Base-by-base conservation (phyloP, 2,888 invertebrate genomes). In the Antheraea assamensis region DNA sequence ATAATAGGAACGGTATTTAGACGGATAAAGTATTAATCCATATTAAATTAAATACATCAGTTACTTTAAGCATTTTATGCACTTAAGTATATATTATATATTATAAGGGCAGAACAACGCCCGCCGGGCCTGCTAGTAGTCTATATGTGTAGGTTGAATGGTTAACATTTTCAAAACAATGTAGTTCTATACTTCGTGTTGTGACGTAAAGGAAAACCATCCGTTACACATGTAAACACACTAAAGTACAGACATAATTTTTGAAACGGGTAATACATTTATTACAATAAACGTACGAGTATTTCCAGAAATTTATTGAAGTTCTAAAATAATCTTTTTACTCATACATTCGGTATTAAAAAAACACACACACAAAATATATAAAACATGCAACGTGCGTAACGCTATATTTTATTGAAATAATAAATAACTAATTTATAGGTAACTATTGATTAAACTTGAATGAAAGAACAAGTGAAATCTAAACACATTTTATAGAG, bases 371-470 rank as follows among this genome's bases (percentile, higher is more conserved):
- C 7, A 35, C 3, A 35, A 24, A 61, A 61, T 17, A 3, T 61
- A 61, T 3, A 27, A 27, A 27, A 61, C 27, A 27, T 61, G 27
- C 13, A 61, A 61, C 27, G 61, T 61, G 61, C 61, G 61, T 61
- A 61, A 61, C 27, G 24, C 5, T 27, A 30, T 30, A 61, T 61
- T 61, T 58, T 27, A 27, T 15, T 61, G 27, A 27, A 61, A 27
- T 61, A 61, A 61, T 61, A 61, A 61, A 61, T 61, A 61, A 61
- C 61, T 61, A 61, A 61, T 61, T 61, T 61, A 61, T 61, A 30
- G 61, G 61, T 61, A 61, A 27, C 61, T 27, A 61, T 61, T 17
- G 17, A 61, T 61, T 27, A 15, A 61, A 61, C 15, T 3, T 61
- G 61, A 24, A 58, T 58, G n/a, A n/a, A 58, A 52, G 19, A 52